Percentiles rank a stretch among this genome's conserved stretches.
Evolutionary conservation across 2,113 vertebrate genomes (phyloP).

Genomic region (Poeciliopsis occidentalis): DNA sequence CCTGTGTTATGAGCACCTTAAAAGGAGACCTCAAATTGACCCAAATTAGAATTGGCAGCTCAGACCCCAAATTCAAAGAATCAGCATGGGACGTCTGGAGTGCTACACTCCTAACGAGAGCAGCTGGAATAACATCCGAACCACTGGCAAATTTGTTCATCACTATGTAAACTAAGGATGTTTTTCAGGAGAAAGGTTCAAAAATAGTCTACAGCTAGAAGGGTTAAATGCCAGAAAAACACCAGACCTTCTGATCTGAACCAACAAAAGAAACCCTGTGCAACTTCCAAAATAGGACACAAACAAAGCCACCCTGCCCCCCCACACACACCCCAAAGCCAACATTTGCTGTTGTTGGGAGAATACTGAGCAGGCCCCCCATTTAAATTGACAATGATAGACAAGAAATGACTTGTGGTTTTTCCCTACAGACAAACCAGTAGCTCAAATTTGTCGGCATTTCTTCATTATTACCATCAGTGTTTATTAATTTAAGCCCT

Average conservation of each 20-base stretch:
- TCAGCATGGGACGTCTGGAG: background rate
- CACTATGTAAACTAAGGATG: background rate
- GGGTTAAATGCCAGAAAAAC: conserved; percentile 22
- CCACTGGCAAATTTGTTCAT: background rate
- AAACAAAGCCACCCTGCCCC: conserved; percentile 52
- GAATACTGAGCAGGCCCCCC: conserved; percentile 67
- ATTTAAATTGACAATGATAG: conserved; percentile 65
- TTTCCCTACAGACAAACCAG: conserved; percentile 53
- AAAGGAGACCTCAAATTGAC: background rate
- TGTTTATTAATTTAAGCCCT: conserved; percentile 37
- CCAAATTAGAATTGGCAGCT: background rate
- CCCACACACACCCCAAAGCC: conserved; percentile 41
- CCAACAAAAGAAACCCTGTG: conserved; percentile 45
- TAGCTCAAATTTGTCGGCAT: conserved; percentile 32
- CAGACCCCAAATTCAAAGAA: background rate
- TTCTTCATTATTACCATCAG: conserved; percentile 22
- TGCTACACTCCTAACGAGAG: no score
- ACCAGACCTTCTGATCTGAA: background rate
- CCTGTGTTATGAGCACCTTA: background rate
- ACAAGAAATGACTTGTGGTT: conserved; percentile 48
- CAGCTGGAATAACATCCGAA: no score
- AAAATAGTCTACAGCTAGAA: background rate
- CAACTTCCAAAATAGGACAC: conserved; percentile 30
- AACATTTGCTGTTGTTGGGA: conserved; percentile 51
- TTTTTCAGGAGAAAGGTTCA: background rate